Evolutionary conservation across 2,888 invertebrate genomes (phyloP).

Genomic region (Chalcosyrphus nemorum): DNA sequence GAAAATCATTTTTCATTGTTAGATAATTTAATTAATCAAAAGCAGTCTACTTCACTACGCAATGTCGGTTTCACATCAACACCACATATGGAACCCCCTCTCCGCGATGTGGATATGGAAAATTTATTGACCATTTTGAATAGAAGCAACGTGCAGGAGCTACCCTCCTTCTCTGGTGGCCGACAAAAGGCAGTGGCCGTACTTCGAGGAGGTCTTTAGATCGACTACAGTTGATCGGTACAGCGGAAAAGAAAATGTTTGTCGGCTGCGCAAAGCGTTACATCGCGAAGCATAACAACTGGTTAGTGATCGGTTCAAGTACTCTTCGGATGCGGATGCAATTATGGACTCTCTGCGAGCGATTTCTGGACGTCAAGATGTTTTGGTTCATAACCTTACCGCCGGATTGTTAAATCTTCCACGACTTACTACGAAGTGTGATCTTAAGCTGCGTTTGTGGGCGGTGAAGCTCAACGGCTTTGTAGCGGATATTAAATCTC

Average conservation of each 20-base stretch:
- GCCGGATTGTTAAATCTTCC: background rate
- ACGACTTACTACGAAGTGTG: background rate
- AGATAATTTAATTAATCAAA: background rate
- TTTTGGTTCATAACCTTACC: background rate
- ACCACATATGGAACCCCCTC: background rate
- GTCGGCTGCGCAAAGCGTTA: conserved; percentile 2
- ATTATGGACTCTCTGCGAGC: background rate
- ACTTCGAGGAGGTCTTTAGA: background rate
- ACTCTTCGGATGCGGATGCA: no score
- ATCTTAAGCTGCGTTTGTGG: background rate
- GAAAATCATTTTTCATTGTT: conserved; percentile 4
- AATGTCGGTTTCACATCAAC: background rate
- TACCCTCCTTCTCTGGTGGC: conserved; percentile 2
- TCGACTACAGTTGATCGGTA: background rate
- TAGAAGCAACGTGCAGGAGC: conserved; percentile 8
- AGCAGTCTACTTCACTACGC: background rate
- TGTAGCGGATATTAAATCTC: background rate
- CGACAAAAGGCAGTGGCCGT: conserved; percentile 16
- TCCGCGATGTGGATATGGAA: background rate
- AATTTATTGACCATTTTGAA: conserved; percentile 2
- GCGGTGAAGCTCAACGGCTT: background rate
- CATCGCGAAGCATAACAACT: background rate
- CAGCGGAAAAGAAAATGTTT: conserved; percentile 8
- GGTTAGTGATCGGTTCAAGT: background rate
- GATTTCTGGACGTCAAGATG: background rate